These are phyloP conservation scores for Sebastes schlegelii DNA, from an alignment of 2,113 vertebrate species.

Conservation along the genomic window DNA sequence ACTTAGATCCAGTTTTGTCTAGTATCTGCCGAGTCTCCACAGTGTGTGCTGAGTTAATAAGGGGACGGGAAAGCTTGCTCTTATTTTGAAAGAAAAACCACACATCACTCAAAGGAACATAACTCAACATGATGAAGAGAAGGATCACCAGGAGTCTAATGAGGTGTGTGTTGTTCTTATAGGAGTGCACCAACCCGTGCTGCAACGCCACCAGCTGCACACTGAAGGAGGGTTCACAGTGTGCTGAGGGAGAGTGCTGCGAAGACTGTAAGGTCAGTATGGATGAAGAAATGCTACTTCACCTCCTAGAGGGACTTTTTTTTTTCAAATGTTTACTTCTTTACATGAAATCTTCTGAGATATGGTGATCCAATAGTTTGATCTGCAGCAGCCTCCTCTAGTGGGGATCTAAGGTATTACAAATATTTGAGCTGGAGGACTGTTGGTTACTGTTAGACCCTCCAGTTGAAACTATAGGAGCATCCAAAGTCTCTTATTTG, in stretches of 20 bases:
- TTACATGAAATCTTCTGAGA: neutral
- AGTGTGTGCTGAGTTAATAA: neutral
- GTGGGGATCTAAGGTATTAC: neutral
- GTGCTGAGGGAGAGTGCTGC: slow-evolving; percentile 81
- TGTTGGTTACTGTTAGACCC: too few species aligned
- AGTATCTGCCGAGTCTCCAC: neutral
- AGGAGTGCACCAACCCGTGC: slow-evolving; percentile 85
- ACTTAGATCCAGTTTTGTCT: neutral
- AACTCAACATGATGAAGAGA: neutral
- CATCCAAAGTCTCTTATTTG: too few species aligned
- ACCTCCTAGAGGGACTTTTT: neutral
- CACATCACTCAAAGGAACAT: neutral
- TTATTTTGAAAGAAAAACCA: neutral
- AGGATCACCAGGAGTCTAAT: neutral
- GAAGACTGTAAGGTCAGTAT: slow-evolving; percentile 80
- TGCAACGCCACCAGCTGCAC: slow-evolving; percentile 84
- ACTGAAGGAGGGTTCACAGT: slow-evolving; percentile 69
- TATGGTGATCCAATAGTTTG: too few species aligned
- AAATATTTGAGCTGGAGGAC: too few species aligned
- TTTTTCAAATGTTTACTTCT: too few species aligned
- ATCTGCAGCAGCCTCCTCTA: neutral
- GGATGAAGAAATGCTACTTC: neutral
- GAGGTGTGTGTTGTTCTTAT: neutral
- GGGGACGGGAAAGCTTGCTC: neutral
- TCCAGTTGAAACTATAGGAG: too few species aligned